Evolutionary conservation across 2,888 invertebrate genomes (phyloP), one percentile per base, ranked within the genome.

Genomic region (Eristalinus aeneus): DNA sequence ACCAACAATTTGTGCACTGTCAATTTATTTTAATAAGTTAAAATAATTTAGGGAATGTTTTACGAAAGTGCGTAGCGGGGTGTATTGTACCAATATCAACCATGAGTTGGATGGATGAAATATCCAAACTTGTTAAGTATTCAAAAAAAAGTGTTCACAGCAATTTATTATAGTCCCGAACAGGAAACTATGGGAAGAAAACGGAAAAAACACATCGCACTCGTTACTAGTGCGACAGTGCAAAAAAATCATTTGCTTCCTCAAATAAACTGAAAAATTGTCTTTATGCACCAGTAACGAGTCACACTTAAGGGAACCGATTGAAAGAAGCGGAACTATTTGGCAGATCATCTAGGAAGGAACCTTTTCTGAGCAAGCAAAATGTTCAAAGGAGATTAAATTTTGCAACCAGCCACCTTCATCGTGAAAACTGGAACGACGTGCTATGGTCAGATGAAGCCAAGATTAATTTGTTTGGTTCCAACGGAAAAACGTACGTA

Each of bases 141-240:
- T 63, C 34, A 63, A 63, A 34, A 63, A 63, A 63, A 63, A 63
- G 34, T 63, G 32, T 36, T 64, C 39, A 64, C 36, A 36, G 36
- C 64, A n/a, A n/a, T 34, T 34, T 34, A 63, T 64, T 39, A 5
- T 12, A 8, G 1, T 16, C 20, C 64, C 20, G 36, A 64, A 64
- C 12, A 22, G 36, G 36, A 64, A 64, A 64, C 64, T 10, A 34
- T 9, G 32, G 4, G 20, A 31, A 64, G 64, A 20, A 36, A 64
- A 39, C 34, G 64, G n/a, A 64, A 64, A 39, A 64, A 8, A 64
- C n/a, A 64, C 22, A 36, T n/a, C 36, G 36, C n/a, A 64, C 36
- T 32, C 31, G 32, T 32, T 36, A 22, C 64, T 36, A 36, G 36
- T 39, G n/a, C 16, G 36, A 64, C 20, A 32, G 20, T 9, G 36